These are phyloP conservation scores for Polietes domitor DNA, from an alignment of 2,888 invertebrate species.

Conservation along the genomic window DNA sequence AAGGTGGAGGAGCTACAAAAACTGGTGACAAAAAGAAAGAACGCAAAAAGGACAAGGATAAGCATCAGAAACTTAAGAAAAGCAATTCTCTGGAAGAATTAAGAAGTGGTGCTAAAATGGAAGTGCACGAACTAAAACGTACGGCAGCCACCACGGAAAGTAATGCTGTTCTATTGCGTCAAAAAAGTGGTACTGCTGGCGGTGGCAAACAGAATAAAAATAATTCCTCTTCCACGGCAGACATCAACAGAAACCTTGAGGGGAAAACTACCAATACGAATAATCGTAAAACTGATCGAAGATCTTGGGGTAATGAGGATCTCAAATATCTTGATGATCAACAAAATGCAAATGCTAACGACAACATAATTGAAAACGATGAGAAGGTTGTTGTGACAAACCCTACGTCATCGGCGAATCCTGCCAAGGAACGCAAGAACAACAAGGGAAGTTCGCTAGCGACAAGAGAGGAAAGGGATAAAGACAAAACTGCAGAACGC, in stretches of 20 bases:
- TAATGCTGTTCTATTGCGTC: slow-evolving; percentile 78
- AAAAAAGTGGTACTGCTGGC: slow-evolving; percentile 68
- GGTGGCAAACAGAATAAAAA: slow-evolving; percentile 74
- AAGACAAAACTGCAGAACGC: slow-evolving; percentile 65
- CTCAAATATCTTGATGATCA: slow-evolving; percentile 81
- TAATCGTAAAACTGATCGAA: slow-evolving; percentile 81
- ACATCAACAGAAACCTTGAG: slow-evolving; percentile 75
- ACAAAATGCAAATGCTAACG: slow-evolving; percentile 68
- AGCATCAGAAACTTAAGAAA: slow-evolving; percentile 82
- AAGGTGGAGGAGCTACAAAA: slow-evolving; percentile 70
- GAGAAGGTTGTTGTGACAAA: slow-evolving; percentile 66
- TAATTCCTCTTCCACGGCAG: slow-evolving; percentile 74
- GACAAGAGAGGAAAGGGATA: slow-evolving; percentile 60
- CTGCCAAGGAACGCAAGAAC: slow-evolving; percentile 52
- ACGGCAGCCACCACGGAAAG: slow-evolving; percentile 77
- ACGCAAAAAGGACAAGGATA: slow-evolving; percentile 81
- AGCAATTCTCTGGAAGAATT: slow-evolving; percentile 91
- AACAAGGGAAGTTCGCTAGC: slow-evolving; percentile 16
- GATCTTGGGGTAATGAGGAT: slow-evolving; percentile 87
- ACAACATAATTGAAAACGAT: slow-evolving; percentile 67
- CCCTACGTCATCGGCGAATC: slow-evolving; percentile 34
- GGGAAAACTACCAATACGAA: slow-evolving; percentile 64
- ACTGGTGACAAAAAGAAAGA: slow-evolving; percentile 79
- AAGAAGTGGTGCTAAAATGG: slow-evolving; percentile 86
- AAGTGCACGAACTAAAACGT: slow-evolving; percentile 83